Conservation (phyloP, 35 echinoderm and acorn worm genomes). For the Apostichopus californicus region DNA sequence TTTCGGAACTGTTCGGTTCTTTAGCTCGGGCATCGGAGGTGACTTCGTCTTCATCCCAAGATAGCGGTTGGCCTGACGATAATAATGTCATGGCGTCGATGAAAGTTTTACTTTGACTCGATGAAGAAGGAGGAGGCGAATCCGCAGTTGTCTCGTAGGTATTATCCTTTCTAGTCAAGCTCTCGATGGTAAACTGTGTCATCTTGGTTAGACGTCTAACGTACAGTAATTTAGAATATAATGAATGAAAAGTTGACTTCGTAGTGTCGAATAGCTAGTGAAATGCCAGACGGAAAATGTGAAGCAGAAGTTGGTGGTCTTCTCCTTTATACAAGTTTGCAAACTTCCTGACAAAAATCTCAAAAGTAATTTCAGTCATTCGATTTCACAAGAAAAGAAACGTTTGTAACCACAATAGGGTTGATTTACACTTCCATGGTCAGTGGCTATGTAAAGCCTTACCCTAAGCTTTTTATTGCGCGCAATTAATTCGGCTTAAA, state of each 20-base stretch:
- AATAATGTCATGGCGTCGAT: constrained; percentile 34
- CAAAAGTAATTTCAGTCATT: neutral
- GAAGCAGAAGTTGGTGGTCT: constrained; percentile 1
- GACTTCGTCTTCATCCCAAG: neutral
- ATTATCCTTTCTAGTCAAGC: constrained; percentile 64
- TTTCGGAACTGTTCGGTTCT: neutral
- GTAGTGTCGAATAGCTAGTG: too few species aligned
- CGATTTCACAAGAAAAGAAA: constrained; percentile 10
- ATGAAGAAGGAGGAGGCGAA: neutral
- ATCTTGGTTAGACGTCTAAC: constrained; percentile 18
- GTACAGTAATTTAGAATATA: too few species aligned
- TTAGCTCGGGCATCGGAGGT: neutral
- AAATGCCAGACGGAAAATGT: neutral
- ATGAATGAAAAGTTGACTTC: too few species aligned
- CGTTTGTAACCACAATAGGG: constrained; percentile 25
- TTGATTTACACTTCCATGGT: constrained; percentile 32
- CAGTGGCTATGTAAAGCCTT: neutral
- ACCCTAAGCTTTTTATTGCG: constrained; percentile 36
- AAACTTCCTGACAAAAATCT: neutral
- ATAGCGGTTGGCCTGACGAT: neutral
- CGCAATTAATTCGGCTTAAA: constrained; percentile 39
- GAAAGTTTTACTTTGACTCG: constrained; percentile 9
- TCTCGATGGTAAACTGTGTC: constrained; percentile 84
- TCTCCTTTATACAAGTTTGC: neutral
- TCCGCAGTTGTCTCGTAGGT: too few species aligned